Percentiles rank a stretch among this genome's conserved stretches.
phyloP scores from a whole-genome alignment of 2,113 vertebrate genomes.

The Hemibagrus wyckioides region DNA sequence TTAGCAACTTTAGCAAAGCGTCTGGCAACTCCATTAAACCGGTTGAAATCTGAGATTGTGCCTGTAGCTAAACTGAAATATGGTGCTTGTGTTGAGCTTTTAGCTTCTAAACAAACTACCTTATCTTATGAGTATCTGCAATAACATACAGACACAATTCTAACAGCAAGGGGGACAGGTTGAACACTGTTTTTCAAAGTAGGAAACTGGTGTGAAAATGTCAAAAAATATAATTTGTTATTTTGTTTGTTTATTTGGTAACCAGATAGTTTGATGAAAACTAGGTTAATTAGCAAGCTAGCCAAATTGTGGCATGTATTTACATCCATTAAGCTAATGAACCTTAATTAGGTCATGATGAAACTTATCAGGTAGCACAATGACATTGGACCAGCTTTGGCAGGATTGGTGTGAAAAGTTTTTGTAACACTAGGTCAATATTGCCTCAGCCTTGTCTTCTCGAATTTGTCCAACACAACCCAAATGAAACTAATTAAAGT shows the following conservation, averaged over 20 bases:
- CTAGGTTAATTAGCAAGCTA: not conserved
- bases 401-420: not conserved
- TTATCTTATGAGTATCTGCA: not conserved
- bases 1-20: conserved; percentile 6
- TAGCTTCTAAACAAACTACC: not conserved
- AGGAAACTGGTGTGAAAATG: not conserved
- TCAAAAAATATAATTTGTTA: not conserved
- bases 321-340: not conserved
- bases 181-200: not conserved
- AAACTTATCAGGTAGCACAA: not conserved
- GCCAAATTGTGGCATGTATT: not conserved
- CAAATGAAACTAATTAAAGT: not conserved
- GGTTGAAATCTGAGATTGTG: conserved; percentile 20
- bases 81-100: not conserved
- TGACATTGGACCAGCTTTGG: not conserved
- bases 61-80: conserved; percentile 13
- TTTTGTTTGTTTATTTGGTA: not conserved
- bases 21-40: conserved; percentile 26
- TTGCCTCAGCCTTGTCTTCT: not conserved
- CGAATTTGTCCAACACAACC: not conserved
- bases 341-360: not conserved
- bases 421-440: not conserved
- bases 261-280: not conserved
- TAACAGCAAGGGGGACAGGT: not conserved
- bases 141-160: not conserved